Conservation (phyloP, 1,140 invertebrate genomes). For the Nylanderia fulva region DNA sequence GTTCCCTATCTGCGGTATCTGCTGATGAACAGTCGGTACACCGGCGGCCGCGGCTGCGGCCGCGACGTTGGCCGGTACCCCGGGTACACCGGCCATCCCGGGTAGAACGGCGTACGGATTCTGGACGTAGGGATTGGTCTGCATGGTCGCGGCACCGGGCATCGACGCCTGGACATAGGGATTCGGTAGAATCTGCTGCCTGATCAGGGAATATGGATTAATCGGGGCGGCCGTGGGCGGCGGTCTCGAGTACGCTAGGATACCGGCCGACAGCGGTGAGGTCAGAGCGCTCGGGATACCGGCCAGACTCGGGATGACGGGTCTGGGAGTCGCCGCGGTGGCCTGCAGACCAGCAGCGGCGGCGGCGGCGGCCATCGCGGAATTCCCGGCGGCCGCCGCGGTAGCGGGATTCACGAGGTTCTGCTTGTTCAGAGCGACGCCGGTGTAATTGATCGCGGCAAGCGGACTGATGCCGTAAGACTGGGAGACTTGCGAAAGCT, state of each 20-base stretch:
- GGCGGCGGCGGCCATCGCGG: slow-evolving; percentile 80
- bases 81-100: slow-evolving; percentile 78
- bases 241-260: slow-evolving; percentile 87
- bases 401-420: slow-evolving; percentile 81
- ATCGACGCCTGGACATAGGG: slow-evolving; percentile 80
- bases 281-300: slow-evolving; percentile 78
- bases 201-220: slow-evolving; percentile 86
- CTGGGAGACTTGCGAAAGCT: slow-evolving; percentile 86
- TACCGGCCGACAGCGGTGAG: slow-evolving; percentile 79
- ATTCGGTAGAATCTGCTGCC: slow-evolving; percentile 84
- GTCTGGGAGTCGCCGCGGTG: slow-evolving; percentile 73
- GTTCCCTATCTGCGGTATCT: slow-evolving; percentile 81
- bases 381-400: slow-evolving; percentile 73
- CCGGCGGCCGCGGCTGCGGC: slow-evolving; percentile 77
- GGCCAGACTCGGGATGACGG: slow-evolving; percentile 78
- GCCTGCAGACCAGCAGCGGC: slow-evolving; percentile 74
- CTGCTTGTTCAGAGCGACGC: slow-evolving; percentile 90
- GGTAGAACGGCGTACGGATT: slow-evolving; percentile 82
- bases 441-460: slow-evolving; percentile 91
- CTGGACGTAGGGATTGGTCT: slow-evolving; percentile 80
- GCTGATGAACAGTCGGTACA: no score
- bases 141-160: slow-evolving; percentile 82
- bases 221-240: slow-evolving; percentile 85
- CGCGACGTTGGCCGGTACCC: slow-evolving; percentile 77
- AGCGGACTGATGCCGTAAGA: slow-evolving; percentile 85